Base-by-base conservation (phyloP, 2,113 vertebrate genomes). In the Grus americana region DNA sequence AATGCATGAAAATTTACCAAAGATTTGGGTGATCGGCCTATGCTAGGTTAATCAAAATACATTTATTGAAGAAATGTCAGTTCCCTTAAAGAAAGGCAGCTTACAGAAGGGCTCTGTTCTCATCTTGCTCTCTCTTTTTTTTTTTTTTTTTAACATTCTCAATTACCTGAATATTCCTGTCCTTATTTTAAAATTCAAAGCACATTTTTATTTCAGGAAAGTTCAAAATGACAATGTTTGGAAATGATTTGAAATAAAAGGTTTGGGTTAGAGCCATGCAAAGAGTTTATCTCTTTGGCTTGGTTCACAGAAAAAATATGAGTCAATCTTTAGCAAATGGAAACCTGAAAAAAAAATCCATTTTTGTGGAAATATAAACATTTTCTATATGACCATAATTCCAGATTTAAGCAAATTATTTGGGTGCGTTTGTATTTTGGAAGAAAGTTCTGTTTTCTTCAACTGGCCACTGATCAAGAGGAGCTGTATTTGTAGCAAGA, bases 331-430 rank as follows among this genome's bases (percentile, higher is more conserved):
- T 82, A 36, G 5, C 9, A 29, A 70, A 93, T 49, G 12, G 34
- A 83, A 89, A 40, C 0, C 12, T 34, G 6, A 16, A 34, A 66
- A 61, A 61, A 66, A 63, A 46, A 47, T 13, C 2, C 0, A 4
- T 19, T 66, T 73, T 44, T 72, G 30, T 46, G 22, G 21, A 40
- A 47, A 32, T 13, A 5, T 2, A n/a, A 89, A 21, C 15, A 15
- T 71, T 70, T 70, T 65, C 20, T 50, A 12, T 36, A 36, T 32
- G 16, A 58, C 12, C 7, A 20, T 40, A 58, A 66, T 32, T 49
- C 20, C 40, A 57, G 10, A 38, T 65, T 68, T 70, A 70, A 66
- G 7, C 7, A 67, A 38, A 86, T 62, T 67, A 50, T 54, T 82
- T 85, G 46, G 5, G 5, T 36, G 15, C 16, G 5, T 75, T 90